A percentile compares a stretch with the other conserved stretches of the same genome.
These are phyloP conservation scores for Orycteropus afer DNA, from an alignment of 2,113 vertebrate species.

Conservation along the genomic window DNA sequence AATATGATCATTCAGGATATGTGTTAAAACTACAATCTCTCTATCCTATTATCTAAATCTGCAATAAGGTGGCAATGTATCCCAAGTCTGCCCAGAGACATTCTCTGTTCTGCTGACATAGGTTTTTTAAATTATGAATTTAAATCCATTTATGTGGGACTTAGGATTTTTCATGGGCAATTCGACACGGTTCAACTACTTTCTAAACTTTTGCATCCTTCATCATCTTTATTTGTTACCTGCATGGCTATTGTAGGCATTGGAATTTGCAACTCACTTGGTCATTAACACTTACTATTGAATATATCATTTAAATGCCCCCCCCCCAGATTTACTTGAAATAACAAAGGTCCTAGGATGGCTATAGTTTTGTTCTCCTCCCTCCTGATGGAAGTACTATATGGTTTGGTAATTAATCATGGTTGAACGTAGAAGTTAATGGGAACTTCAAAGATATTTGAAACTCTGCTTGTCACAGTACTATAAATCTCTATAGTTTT, in stretches of 20 bases:
- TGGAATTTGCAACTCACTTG: neutral
- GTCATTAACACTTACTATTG: neutral
- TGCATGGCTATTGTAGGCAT: neutral
- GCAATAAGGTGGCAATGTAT: neutral
- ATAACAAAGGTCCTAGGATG: neutral
- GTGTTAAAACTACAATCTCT: neutral
- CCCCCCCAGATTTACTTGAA: neutral
- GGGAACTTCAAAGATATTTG: neutral
- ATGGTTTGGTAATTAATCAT: neutral
- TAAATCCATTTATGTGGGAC: neutral
- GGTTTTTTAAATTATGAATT: neutral
- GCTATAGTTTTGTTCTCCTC: neutral
- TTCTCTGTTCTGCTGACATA: neutral
- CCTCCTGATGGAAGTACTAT: neutral
- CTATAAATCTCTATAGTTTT: neutral
- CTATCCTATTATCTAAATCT: neutral
- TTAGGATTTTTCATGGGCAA: neutral
- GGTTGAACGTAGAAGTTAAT: neutral
- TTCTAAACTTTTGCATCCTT: neutral
- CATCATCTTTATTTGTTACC: neutral
- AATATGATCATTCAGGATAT: neutral
- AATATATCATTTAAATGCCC: neutral
- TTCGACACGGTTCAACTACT: neutral
- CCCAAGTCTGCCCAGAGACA: neutral
- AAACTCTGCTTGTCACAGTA: neutral